Conservation (phyloP, 2,113 vertebrate genomes). For the Xiphorhynchus elegans region DNA sequence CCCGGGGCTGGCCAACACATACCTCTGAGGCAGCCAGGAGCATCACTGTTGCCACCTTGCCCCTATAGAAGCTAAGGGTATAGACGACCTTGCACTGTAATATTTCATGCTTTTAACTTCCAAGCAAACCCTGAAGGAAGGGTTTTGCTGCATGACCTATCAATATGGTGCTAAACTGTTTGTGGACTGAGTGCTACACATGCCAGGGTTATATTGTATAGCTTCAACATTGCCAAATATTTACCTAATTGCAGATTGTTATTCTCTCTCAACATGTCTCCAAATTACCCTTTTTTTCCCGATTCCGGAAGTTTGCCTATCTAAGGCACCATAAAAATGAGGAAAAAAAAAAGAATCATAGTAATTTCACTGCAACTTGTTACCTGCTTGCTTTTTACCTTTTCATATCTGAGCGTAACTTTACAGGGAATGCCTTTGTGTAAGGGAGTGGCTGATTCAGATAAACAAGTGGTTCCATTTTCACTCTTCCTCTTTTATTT, state of each 20-base stretch:
- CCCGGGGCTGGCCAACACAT: constrained; percentile 44
- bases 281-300: background rate
- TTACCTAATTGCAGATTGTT: constrained; percentile 45
- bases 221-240: constrained; percentile 48
- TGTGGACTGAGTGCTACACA: constrained; percentile 70
- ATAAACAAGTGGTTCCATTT: background rate
- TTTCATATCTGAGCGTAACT: constrained; percentile 35
- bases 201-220: constrained; percentile 68
- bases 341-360: background rate
- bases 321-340: background rate
- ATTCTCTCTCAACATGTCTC: background rate
- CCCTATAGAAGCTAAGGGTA: constrained; percentile 76
- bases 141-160: constrained; percentile 77
- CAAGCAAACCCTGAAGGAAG: constrained; percentile 73
- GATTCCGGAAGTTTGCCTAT: background rate
- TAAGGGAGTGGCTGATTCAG: constrained; percentile 32
- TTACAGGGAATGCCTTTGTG: constrained; percentile 49
- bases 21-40: constrained; percentile 78
- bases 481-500: background rate
- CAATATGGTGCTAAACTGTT: constrained; percentile 89
- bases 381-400: constrained; percentile 57
- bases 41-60: constrained; percentile 59
- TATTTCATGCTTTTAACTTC: constrained; percentile 78
- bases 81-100: constrained; percentile 84
- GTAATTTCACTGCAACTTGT: constrained; percentile 30